Evolutionary conservation across 2,888 invertebrate species (phyloP).

Genomic region (Trichopria drosophilae): DNA sequence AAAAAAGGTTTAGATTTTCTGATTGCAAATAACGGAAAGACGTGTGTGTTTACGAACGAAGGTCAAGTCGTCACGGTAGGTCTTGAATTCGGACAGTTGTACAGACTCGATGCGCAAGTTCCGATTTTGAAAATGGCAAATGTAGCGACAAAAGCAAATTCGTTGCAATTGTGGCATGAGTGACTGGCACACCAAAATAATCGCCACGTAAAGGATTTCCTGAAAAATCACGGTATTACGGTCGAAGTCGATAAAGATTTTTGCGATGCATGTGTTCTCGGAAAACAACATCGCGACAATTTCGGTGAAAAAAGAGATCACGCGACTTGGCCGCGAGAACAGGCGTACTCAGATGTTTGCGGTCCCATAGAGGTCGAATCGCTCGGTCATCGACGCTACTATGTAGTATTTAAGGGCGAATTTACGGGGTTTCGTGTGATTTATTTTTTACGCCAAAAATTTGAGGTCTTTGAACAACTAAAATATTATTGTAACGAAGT

Average conservation of each 20-base stretch:
- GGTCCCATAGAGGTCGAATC: conserved; percentile 1
- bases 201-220: conserved; percentile 2
- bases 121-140: too few relatives aligned
- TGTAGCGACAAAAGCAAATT: too few relatives aligned
- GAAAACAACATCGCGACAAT: not conserved
- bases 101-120: too few relatives aligned
- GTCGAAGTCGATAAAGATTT: not conserved
- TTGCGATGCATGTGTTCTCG: conserved; percentile 8
- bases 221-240: conserved; percentile 2
- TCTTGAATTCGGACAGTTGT: conserved; percentile 1
- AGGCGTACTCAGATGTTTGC: conserved; percentile 1
- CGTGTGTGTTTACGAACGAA: too few relatives aligned
- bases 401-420: conserved; percentile 11
- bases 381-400: conserved; percentile 5
- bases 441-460: conserved; percentile 12
- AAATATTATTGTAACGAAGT: not conserved
- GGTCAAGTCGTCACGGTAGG: conserved; percentile 5
- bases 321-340: not conserved
- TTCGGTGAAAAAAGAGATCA: not conserved
- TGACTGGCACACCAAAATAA: conserved; percentile 8
- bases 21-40: too few relatives aligned
- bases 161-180: conserved; percentile 6
- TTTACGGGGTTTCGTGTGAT: conserved; percentile 10
- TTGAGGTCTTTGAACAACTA: conserved; percentile 9
- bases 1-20: conserved; percentile 5